Base-by-base conservation (phyloP, 2,113 vertebrate species). In the Serilophus lunatus region DNA sequence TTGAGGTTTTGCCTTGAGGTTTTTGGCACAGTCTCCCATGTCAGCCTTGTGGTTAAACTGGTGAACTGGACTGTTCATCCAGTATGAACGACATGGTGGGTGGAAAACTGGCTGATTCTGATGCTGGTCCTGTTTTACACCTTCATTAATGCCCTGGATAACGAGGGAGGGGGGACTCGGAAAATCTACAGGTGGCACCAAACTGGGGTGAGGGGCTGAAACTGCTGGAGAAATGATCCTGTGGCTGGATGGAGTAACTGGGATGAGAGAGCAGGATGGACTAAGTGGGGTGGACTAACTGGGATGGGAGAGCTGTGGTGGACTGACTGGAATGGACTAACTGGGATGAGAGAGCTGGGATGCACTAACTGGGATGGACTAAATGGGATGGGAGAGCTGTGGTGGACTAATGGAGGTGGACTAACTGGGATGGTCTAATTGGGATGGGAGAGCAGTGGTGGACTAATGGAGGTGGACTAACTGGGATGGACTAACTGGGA, bases 141-240 rank as follows among this genome's bases (percentile, higher is more conserved):
- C 40, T 47, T n/a, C 6, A 5, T n/a, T 26, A 54, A 42, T 44
- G 4, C 11, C 8, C 26, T 10, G 57, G 28, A 18, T 19, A 24
- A 53, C 3, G 50, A 45, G 12, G 10, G 24, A 36, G 24, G 12
- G 10, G 24, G 42, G 24, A 7, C 38, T 40, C n/a, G n/a, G 47
- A 3, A 79, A 79, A 79, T 47, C 44, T 64, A 6, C 20, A 12
- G 29, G 42, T 10, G 51, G 22, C 56, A 57, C 42, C 0, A 0
- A 31, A 18, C 0, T 19, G 61, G 42, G 14, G 25, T 7, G 49
- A 69, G 28, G 0, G 0, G 16, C 45, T 57, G 51, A 65, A 68
- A 75, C 4, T 64, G 6, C 24, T 60, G 78, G 5, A 53, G 31
- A 50, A 68, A 42, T 1, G 8, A 15, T 42, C 29, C 45, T 5